Percentiles rank a stretch among this genome's conserved stretches.
phyloP scores from a whole-genome alignment of 2,797 vertebrate genomes.

The Prionace glauca region DNA sequence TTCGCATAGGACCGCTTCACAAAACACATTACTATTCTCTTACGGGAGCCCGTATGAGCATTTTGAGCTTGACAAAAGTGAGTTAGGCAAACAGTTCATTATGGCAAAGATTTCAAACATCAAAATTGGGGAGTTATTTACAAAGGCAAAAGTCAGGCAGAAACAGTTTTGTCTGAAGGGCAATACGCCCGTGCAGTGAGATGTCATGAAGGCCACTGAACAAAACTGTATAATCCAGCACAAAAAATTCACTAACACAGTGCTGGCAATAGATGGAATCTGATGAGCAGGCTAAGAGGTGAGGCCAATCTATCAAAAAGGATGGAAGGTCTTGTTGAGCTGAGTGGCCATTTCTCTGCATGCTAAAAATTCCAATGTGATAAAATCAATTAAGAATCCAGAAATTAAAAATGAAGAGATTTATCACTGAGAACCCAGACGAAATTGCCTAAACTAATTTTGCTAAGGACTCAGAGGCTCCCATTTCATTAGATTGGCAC shows the following conservation, averaged over 20 bases:
- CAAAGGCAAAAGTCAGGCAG: constrained; percentile 1
- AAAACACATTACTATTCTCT: not conserved
- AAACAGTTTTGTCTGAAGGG: not conserved
- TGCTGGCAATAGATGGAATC: not conserved
- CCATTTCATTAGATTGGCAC: not conserved
- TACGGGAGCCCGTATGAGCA: no score
- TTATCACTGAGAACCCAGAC: not conserved
- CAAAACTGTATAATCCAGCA: not conserved
- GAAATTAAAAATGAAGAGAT: not conserved
- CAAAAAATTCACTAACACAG: no score
- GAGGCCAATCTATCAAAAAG: not conserved
- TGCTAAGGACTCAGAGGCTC: not conserved
- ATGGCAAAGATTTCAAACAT: not conserved
- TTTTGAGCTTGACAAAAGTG: not conserved
- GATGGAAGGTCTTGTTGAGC: not conserved
- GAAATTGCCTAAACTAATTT: not conserved
- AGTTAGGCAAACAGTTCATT: not conserved
- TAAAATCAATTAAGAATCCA: not conserved
- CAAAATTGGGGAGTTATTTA: not conserved
- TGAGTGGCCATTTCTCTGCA: not conserved
- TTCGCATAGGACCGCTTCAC: not conserved
- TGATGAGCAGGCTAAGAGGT: not conserved
- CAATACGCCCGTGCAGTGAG: not conserved
- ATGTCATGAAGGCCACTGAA: not conserved
- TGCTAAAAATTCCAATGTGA: not conserved